Conservation (phyloP, 2,113 vertebrate species). For the Stictonetta naevosa region DNA sequence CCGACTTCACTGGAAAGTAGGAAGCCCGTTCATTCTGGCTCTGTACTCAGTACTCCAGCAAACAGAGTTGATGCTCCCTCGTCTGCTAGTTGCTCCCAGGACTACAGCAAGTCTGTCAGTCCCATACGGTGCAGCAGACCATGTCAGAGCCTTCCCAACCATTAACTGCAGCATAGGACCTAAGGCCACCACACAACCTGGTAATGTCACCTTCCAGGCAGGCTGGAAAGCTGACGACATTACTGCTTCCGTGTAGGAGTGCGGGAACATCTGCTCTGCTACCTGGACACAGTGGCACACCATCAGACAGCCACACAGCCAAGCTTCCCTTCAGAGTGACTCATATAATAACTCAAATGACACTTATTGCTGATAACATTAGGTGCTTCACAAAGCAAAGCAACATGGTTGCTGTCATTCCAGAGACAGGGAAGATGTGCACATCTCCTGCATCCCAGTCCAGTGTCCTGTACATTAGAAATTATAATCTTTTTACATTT, state of each 20-base stretch:
- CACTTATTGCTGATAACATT: neutral
- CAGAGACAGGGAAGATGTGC: neutral
- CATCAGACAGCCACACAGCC: accelerated
- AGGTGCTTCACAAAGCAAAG: neutral
- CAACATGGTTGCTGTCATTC: neutral
- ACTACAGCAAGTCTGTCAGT: no score
- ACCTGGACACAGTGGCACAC: neutral
- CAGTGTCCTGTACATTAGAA: neutral
- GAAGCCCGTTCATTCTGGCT: neutral
- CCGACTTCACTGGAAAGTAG: neutral
- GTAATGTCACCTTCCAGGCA: neutral
- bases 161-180: neutral
- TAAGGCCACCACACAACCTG: neutral
- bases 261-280: neutral
- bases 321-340: neutral
- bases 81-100: neutral
- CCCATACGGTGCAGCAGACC: neutral
- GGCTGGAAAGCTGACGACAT: neutral
- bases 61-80: accelerated
- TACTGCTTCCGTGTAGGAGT: neutral
- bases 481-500: neutral
- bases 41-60: neutral
- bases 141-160: neutral
- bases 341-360: neutral
- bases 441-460: neutral